Evolutionary conservation across 2,797 vertebrate genomes (phyloP).

Genomic region (Eospalax fontanierii): DNA sequence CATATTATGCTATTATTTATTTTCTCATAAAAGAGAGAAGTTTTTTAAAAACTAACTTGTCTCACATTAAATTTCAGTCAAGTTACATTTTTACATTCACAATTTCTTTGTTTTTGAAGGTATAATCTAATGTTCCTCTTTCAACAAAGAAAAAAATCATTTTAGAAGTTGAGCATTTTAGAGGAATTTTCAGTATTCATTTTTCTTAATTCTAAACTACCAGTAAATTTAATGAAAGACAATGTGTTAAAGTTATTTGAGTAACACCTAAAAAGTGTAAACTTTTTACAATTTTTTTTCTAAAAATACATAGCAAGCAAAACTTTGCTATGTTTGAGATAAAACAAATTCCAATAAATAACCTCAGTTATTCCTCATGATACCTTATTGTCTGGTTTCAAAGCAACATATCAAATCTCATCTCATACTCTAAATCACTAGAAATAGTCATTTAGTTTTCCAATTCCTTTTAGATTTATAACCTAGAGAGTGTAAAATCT

Average conservation of each 20-base stretch:
- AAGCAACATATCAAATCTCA: neutral
- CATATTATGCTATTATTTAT: neutral
- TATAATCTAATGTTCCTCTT: neutral
- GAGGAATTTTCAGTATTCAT: neutral
- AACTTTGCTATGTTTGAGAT: neutral
- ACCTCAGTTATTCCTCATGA: neutral
- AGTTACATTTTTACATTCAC: conserved; percentile 32
- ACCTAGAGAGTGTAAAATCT: neutral
- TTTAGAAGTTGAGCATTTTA: neutral
- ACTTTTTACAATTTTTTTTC: neutral
- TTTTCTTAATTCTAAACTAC: neutral
- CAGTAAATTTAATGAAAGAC: neutral
- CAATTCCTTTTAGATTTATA: neutral
- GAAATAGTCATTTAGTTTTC: neutral
- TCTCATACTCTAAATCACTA: neutral
- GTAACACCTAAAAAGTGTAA: neutral
- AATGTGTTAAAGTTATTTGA: neutral
- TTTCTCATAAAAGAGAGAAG: neutral
- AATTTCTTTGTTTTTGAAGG: neutral
- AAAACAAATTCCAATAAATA: neutral
- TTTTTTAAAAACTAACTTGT: neutral
- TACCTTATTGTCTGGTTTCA: neutral
- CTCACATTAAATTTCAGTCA: conserved; percentile 2
- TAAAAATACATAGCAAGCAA: neutral
- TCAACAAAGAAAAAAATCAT: neutral